These are phyloP conservation scores for Phaetusa simplex DNA, from an alignment of 2,113 vertebrate genomes.

Conservation along the genomic window DNA sequence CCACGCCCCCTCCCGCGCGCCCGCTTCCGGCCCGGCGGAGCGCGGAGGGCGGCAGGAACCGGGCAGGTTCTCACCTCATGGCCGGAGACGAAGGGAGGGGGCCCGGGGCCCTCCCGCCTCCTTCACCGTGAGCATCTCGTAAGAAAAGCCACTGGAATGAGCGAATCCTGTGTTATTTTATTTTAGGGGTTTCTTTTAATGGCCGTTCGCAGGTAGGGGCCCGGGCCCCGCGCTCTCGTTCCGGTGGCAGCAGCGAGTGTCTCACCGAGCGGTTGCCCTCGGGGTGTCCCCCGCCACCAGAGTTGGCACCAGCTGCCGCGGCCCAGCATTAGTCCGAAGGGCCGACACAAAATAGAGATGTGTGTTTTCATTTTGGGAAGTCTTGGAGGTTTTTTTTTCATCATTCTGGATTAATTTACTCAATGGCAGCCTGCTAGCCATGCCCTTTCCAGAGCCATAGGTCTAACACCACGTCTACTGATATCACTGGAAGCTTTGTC, in stretches of 20 bases:
- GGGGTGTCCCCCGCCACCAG: not conserved
- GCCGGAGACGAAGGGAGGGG: not conserved
- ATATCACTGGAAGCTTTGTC: not conserved
- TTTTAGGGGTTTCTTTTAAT: too few species aligned
- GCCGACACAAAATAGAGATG: rapidly evolving
- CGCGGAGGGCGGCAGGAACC: not conserved
- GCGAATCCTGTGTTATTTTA: rapidly evolving
- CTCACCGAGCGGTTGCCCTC: not conserved
- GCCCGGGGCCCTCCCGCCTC: too few species aligned
- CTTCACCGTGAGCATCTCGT: not conserved
- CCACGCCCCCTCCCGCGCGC: not conserved
- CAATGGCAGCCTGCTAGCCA: not conserved
- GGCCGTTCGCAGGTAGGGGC: not conserved
- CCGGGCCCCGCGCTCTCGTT: not conserved
- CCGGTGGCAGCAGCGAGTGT: not conserved
- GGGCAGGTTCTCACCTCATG: not conserved
- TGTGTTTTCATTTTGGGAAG: rapidly evolving
- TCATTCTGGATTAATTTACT: rapidly evolving
- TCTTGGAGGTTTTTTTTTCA: rapidly evolving
- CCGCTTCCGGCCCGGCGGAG: not conserved
- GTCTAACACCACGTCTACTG: rapidly evolving
- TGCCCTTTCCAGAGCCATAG: not conserved
- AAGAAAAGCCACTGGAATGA: not conserved
- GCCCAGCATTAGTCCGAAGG: not conserved
- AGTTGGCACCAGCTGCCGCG: not conserved